Conservation (phyloP, 2,888 invertebrate genomes). For the Melinaea marsaeus region DNA sequence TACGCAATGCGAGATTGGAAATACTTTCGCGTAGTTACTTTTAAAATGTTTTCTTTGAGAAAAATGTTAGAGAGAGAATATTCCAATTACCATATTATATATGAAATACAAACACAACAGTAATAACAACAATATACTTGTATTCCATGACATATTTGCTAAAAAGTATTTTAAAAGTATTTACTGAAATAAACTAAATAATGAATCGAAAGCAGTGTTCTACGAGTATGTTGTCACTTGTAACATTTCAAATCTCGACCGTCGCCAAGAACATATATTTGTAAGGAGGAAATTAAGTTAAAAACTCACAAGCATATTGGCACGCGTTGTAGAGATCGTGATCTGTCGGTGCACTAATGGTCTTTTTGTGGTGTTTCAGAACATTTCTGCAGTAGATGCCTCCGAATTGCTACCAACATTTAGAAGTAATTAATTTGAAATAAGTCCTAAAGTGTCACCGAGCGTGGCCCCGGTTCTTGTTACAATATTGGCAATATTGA, state of each 20-base stretch:
- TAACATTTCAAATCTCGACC: constrained; percentile 14
- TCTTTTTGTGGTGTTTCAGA: constrained; percentile 32
- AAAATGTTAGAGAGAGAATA: not conserved
- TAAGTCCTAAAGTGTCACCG: constrained; percentile 6
- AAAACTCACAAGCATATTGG: constrained; percentile 36
- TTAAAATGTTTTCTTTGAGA: not conserved
- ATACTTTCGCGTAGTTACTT: constrained; percentile 9
- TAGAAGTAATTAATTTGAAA: constrained; percentile 25
- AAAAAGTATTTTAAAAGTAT: too few species aligned
- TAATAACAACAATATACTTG: too few species aligned
- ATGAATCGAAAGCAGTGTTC: not conserved
- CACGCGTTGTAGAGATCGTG: constrained; percentile 32
- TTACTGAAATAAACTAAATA: too few species aligned
- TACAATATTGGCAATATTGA: not conserved
- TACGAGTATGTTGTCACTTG: constrained; percentile 13
- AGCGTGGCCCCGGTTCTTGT: not conserved
- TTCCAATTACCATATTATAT: not conserved
- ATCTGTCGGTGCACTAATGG: constrained; percentile 29
- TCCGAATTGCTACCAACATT: constrained; percentile 27
- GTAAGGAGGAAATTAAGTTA: constrained; percentile 34
- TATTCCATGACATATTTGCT: too few species aligned
- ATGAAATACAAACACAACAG: too few species aligned
- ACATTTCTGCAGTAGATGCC: constrained; percentile 24
- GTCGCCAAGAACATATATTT: constrained; percentile 25
- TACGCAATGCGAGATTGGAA: constrained; percentile 18